A percentile compares a stretch with the other conserved stretches of the same genome.
phyloP scores from a whole-genome alignment of 2,888 invertebrate genomes.

The Leucozona laternaria region DNA sequence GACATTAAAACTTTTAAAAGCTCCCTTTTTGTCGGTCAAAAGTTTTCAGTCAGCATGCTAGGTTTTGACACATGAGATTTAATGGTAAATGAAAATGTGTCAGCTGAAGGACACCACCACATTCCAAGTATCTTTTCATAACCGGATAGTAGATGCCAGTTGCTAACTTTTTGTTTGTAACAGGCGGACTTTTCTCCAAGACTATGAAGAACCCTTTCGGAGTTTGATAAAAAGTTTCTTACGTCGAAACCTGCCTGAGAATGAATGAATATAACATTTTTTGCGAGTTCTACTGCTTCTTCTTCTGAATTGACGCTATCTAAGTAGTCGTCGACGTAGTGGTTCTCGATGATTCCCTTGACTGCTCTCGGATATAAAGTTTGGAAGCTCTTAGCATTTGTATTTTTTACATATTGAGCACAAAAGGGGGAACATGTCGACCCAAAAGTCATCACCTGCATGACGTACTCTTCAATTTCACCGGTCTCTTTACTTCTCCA shows the following conservation, averaged over 20 bases:
- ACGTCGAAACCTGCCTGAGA: slow-evolving; percentile 45
- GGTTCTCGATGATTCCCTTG: slow-evolving; percentile 71
- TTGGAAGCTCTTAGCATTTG: slow-evolving; percentile 71
- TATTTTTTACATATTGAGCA: slow-evolving; percentile 75
- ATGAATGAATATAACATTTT: slow-evolving; percentile 27
- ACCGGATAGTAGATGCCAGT: background rate
- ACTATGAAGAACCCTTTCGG: slow-evolving; percentile 5
- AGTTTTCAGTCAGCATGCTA: background rate
- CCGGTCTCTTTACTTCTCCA: slow-evolving; percentile 13
- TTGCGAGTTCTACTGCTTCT: slow-evolving; percentile 39
- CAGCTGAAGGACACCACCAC: background rate
- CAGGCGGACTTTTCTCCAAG: slow-evolving; percentile 7
- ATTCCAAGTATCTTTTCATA: slow-evolving; percentile 25
- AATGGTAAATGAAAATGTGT: background rate
- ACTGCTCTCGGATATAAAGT: slow-evolving; percentile 65
- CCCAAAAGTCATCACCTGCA: slow-evolving; percentile 41
- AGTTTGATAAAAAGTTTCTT: slow-evolving; percentile 70
- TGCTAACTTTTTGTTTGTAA: background rate
- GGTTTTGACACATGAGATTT: background rate
- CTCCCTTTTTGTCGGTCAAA: slow-evolving; percentile 40
- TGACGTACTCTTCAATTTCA: slow-evolving; percentile 13
- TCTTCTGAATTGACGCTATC: slow-evolving; percentile 71
- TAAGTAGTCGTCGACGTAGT: slow-evolving; percentile 78
- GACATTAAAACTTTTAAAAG: background rate
- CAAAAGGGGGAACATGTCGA: slow-evolving; percentile 35